phyloP scores from a whole-genome alignment of 92 coral and sea anemone genomes.

The Virgularia gustaviana region DNA sequence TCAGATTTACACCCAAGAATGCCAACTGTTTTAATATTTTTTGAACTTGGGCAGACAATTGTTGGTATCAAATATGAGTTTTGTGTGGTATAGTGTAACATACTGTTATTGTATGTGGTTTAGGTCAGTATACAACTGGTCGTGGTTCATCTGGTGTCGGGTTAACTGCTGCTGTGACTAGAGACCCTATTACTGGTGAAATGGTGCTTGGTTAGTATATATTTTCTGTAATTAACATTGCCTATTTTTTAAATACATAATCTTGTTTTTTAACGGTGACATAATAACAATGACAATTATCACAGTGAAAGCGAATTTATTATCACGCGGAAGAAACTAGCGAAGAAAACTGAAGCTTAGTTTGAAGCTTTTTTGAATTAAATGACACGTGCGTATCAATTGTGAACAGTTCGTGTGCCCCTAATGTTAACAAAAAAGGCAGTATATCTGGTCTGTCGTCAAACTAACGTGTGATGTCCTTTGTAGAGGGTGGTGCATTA shows the following conservation, averaged over 20 bases:
- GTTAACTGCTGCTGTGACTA: constrained; percentile 94
- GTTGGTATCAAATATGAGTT: not conserved
- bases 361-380: too few relatives aligned
- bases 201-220: constrained; percentile 90
- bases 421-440: not conserved
- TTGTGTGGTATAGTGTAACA: not conserved
- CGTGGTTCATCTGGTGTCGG: constrained; percentile 99
- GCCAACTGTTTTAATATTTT: too few relatives aligned
- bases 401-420: not conserved
- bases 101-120: not conserved
- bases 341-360: too few relatives aligned
- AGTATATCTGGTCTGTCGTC: not conserved
- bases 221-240: not conserved
- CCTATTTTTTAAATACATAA: not conserved
- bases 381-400: not conserved
- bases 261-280: not conserved
- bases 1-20: too few relatives aligned
- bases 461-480: not conserved
- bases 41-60: not conserved
- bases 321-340: too few relatives aligned
- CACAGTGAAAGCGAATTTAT: not conserved
- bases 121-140: constrained; percentile 99
- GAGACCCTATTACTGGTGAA: constrained; percentile 92
- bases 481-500: constrained; percentile 93
- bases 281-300: not conserved